Evolutionary conservation across 1,140 invertebrate genomes (phyloP).

Genomic region (Apis mellifera): DNA sequence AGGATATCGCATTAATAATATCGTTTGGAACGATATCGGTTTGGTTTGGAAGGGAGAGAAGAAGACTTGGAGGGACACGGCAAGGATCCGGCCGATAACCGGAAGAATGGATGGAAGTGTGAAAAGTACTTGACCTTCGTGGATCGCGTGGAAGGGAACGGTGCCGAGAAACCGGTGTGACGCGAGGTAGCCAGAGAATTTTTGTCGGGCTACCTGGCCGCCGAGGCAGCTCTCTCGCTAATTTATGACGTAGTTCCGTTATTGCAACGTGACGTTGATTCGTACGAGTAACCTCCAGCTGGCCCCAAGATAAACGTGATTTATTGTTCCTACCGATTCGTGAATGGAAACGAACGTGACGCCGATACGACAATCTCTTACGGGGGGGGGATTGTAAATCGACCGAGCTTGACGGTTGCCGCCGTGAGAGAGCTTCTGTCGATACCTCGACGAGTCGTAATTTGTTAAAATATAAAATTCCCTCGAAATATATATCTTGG

Average conservation of each 20-base stretch:
- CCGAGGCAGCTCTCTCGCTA: slow-evolving; percentile 8
- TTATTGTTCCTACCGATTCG: slow-evolving; percentile 2
- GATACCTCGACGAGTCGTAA: not conserved
- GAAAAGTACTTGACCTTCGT: slow-evolving; percentile 41
- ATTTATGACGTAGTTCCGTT: slow-evolving; percentile 53
- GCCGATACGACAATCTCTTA: slow-evolving; percentile 2
- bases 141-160: slow-evolving; percentile 23
- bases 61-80: not conserved
- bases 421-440: no score
- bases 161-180: slow-evolving; percentile 41
- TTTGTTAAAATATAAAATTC: not conserved
- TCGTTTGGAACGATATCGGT: no score
- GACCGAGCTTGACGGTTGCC: no score
- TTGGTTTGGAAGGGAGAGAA: no score
- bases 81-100: not conserved
- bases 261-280: slow-evolving; percentile 48
- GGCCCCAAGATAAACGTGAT: slow-evolving; percentile 24
- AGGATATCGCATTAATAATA: not conserved
- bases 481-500: not conserved
- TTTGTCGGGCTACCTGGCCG: slow-evolving; percentile 29
- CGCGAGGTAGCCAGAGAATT: slow-evolving; percentile 34
- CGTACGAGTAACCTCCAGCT: slow-evolving; percentile 1
- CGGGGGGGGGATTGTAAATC: not conserved
- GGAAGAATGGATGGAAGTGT: not conserved
- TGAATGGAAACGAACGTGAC: slow-evolving; percentile 13